Conservation (phyloP, 2,888 invertebrate species). For the Drosophila pegasa region DNA sequence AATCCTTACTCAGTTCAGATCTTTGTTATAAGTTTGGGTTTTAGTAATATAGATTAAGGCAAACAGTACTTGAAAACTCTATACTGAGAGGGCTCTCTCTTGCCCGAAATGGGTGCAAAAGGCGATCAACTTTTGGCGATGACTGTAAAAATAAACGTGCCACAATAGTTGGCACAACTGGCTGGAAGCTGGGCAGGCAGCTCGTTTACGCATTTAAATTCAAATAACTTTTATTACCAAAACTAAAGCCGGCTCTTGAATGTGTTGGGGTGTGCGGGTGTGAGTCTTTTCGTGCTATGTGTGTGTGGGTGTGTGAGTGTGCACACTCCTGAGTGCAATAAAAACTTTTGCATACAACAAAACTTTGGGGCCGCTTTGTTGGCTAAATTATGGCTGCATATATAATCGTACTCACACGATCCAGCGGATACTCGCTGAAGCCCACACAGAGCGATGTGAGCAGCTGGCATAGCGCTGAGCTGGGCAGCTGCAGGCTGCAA, state of each 20-base stretch:
- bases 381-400: slow-evolving; percentile 73
- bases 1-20: too few species aligned
- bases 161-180: slow-evolving; percentile 63
- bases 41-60: too few species aligned
- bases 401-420: slow-evolving; percentile 82
- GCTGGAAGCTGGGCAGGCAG: slow-evolving; percentile 56
- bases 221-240: slow-evolving; percentile 80
- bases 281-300: slow-evolving; percentile 7
- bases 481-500: slow-evolving; percentile 77
- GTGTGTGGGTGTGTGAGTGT: slow-evolving; percentile 19
- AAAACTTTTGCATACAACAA: slow-evolving; percentile 74
- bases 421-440: slow-evolving; percentile 83
- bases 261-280: slow-evolving; percentile 12
- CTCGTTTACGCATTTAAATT: slow-evolving; percentile 81
- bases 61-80: too few species aligned
- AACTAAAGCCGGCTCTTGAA: slow-evolving; percentile 58
- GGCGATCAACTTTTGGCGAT: slow-evolving; percentile 12
- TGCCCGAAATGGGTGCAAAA: too few species aligned
- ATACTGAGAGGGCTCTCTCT: too few species aligned
- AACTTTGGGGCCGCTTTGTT: slow-evolving; percentile 69
- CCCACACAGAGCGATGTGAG: slow-evolving; percentile 81
- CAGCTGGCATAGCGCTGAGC: slow-evolving; percentile 80
- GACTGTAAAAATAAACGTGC: slow-evolving; percentile 39
- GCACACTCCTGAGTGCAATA: slow-evolving; percentile 76
- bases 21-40: too few species aligned